Evolutionary conservation across 2,888 invertebrate genomes (phyloP).

Genomic region (Hydrotaea cyrtoneurina): DNA sequence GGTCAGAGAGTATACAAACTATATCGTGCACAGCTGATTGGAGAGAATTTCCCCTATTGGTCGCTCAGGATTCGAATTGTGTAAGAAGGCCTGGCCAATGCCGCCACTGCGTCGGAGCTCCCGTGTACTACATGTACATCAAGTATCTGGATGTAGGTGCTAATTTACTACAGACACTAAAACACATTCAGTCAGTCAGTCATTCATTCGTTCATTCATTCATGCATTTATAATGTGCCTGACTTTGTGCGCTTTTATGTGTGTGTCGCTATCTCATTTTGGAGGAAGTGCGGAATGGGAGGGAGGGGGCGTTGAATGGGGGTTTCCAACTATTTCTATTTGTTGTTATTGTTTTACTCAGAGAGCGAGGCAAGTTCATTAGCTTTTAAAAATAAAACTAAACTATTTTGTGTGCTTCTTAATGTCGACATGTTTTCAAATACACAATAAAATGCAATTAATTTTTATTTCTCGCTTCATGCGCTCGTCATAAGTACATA

Average conservation of each 20-base stretch:
- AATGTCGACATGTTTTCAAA: conserved; percentile 27
- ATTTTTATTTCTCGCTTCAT: conserved; percentile 1
- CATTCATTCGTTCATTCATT: background rate
- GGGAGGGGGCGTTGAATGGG: background rate
- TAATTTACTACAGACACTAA: conserved; percentile 6
- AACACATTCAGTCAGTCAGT: background rate
- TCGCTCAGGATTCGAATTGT: too few relatives aligned
- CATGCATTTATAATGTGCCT: background rate
- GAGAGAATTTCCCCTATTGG: too few relatives aligned
- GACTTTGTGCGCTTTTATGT: background rate
- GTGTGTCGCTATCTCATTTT: too few relatives aligned
- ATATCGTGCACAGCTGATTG: too few relatives aligned
- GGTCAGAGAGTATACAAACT: too few relatives aligned
- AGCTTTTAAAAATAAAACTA: conserved; percentile 41
- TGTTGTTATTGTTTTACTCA: conserved; percentile 29
- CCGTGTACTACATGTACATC: background rate
- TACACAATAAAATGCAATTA: conserved; percentile 21
- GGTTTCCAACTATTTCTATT: background rate
- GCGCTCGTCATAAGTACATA: background rate
- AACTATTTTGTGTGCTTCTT: conserved; percentile 10
- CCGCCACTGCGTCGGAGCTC: background rate
- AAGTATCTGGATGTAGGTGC: background rate
- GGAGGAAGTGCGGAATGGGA: background rate
- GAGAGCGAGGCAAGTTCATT: conserved; percentile 50
- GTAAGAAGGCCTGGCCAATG: too few relatives aligned